phyloP scores from a whole-genome alignment of 1,140 invertebrate genomes.

The Phthorimaea operculella region DNA sequence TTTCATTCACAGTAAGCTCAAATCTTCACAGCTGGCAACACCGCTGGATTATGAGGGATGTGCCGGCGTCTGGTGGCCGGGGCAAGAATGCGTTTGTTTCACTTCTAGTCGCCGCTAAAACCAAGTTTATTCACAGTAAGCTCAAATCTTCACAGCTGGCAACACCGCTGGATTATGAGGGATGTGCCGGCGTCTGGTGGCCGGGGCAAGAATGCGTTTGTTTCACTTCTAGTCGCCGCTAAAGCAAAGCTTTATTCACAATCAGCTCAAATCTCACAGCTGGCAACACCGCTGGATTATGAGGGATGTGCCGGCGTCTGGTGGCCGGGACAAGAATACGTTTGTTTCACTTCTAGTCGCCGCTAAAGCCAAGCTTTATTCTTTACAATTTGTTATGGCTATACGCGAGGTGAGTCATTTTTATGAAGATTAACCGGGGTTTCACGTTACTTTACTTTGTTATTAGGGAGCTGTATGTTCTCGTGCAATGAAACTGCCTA shows the following conservation, averaged over 20 bases:
- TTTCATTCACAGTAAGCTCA: too few species aligned
- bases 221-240: slow-evolving; percentile 9
- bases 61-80: background rate
- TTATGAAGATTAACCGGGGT: too few species aligned
- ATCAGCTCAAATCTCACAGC: too few species aligned
- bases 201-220: slow-evolving; percentile 6
- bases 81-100: slow-evolving; percentile 15
- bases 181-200: slow-evolving; percentile 7
- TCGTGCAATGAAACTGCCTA: too few species aligned
- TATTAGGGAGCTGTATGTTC: too few species aligned
- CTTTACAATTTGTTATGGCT: background rate
- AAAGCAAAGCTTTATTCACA: background rate
- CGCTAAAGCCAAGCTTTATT: background rate
- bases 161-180: slow-evolving; percentile 20
- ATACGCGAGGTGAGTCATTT: too few species aligned
- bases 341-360: slow-evolving; percentile 13
- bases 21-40: too few species aligned
- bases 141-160: too few species aligned
- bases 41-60: slow-evolving; percentile 32
- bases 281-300: too few species aligned
- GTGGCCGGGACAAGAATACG: background rate
- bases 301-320: slow-evolving; percentile 12
- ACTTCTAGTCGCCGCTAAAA: background rate
- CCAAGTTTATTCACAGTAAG: too few species aligned
- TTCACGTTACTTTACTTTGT: too few species aligned